Base-by-base conservation (phyloP, 2,888 invertebrate species). In the Andrena chrysosceles region DNA sequence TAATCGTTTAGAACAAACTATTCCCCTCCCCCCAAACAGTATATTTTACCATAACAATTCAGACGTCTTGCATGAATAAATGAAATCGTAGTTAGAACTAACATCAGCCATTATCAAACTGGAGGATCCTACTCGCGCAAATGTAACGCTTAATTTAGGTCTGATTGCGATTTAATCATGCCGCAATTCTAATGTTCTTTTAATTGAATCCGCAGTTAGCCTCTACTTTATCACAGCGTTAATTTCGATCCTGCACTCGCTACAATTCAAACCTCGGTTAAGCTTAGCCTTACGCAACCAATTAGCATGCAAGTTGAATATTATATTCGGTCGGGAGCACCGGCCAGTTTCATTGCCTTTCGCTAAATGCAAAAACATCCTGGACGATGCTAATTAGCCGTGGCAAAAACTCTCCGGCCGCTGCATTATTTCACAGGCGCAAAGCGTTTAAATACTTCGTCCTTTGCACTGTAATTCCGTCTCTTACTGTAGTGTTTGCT, bases 121-220 rank as follows among this genome's bases (percentile, higher is more conserved):
- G 0, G 56, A 29, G 69, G 59, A 59, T 69, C 59, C 42, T 2
- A 23, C 13, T 7, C n/a, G 79, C n/a, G 26, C 26, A 62, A 70
- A 62, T 33, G 60, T 54, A 78, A 78, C 60, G 80, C 49, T 78
- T 80, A 80, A 80, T 80, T 78, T 67, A 80, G 72, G 68, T 72
- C 72, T 79, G 72, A 80, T 81, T 56, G 71, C 71, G 62, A 79
- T 81, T 81, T 81, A 72, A 79, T 73, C 81, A 73, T 64, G 42
- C 52, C 59, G 20, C 67, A 73, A 74, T 80, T 81, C 73, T 81
- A 74, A 81, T 73, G 81, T 81, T 81, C 81, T 80, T 70, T 81
- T 74, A 80, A 81, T 81, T 81, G 81, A 81, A 81, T 81, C 64
- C 64, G 66, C 59, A 81, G 69, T 80, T 81, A 81, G 74, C 69